Evolutionary conservation across 1,140 invertebrate species (phyloP).

Genomic region (Colletes gigas): DNA sequence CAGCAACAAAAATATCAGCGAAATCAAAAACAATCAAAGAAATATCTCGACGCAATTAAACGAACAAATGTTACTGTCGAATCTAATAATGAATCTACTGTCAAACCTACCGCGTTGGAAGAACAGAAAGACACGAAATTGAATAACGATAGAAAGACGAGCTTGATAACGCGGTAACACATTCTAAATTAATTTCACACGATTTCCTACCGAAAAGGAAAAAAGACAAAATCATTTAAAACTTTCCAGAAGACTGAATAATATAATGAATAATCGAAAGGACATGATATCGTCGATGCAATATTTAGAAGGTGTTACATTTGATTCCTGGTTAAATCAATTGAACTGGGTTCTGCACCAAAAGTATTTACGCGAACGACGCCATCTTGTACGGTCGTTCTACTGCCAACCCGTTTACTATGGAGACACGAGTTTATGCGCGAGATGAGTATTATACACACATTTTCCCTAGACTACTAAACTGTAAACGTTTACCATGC

Average conservation of each 20-base stretch:
- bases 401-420: constrained; percentile 66
- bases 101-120: constrained; percentile 16
- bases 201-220: not conserved
- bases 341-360: constrained; percentile 57
- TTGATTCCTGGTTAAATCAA: constrained; percentile 59
- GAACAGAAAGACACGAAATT: constrained; percentile 25
- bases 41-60: constrained; percentile 2
- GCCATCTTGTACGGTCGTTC: constrained; percentile 55
- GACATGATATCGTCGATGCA: not conserved
- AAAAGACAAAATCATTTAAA: not conserved
- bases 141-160: not conserved
- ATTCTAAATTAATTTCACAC: not conserved
- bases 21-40: not conserved
- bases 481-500: not conserved
- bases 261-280: not conserved
- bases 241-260: not conserved
- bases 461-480: not conserved
- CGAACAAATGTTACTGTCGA: constrained; percentile 2
- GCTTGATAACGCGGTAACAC: not conserved
- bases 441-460: constrained; percentile 38
- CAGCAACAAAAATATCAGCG: constrained; percentile 11
- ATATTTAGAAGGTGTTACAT: not conserved
- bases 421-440: constrained; percentile 7
- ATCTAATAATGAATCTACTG: constrained; percentile 22
- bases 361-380: constrained; percentile 61